These are phyloP conservation scores for Cataglyphis rosenhaueri DNA, from an alignment of 2,888 invertebrate genomes.

Conservation along the genomic window DNA sequence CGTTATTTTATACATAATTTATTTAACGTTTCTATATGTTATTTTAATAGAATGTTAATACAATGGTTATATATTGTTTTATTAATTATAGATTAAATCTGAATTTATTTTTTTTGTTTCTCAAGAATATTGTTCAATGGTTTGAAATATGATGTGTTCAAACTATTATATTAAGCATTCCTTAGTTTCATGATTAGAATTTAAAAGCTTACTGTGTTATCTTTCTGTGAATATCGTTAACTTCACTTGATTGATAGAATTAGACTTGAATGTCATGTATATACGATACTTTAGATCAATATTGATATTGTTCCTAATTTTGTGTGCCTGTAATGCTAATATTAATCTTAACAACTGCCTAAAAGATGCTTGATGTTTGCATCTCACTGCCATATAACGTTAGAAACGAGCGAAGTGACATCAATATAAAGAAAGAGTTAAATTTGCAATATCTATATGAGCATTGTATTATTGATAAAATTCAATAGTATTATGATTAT, in stretches of 20 bases:
- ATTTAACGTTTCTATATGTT: slow-evolving; percentile 15
- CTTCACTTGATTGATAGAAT: background rate
- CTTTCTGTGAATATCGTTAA: background rate
- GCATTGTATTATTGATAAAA: slow-evolving; percentile 7
- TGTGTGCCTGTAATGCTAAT: background rate
- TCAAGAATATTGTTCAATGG: slow-evolving; percentile 3
- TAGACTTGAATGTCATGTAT: background rate
- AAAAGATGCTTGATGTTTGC: background rate
- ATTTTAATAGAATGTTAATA: background rate
- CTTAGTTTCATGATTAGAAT: background rate
- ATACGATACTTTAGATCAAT: background rate
- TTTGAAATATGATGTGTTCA: slow-evolving; percentile 21
- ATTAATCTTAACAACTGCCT: background rate
- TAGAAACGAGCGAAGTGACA: background rate
- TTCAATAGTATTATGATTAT: background rate
- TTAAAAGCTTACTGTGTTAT: background rate
- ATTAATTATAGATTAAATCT: background rate
- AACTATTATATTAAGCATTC: background rate
- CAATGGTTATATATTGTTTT: background rate
- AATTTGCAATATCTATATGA: background rate
- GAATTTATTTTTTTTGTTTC: slow-evolving; percentile 5
- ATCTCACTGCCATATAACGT: background rate
- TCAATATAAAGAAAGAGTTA: background rate
- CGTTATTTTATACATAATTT: background rate
- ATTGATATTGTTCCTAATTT: slow-evolving; percentile 2